Evolutionary conservation across 2,797 vertebrate genomes (phyloP), one percentile per base, ranked within the genome.

Genomic region (Okamejei kenojei): DNA sequence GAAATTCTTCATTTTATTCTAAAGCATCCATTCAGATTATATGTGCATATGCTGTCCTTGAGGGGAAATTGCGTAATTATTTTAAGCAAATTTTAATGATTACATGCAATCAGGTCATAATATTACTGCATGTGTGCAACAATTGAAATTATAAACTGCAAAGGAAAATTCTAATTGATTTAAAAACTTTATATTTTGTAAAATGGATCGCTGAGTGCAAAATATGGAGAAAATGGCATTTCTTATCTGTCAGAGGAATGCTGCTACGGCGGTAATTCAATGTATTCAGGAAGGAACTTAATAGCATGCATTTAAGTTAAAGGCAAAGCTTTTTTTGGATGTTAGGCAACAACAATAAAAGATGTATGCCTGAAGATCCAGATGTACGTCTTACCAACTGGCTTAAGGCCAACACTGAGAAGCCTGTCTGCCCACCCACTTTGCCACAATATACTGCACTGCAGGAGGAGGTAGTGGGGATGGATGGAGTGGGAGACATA

Each of bases 371-470:
- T 29, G 38, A 71, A 0, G 45, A 45, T 76, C 54, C 90, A 73
- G 11, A 74, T 74, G 29, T 23, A 74, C 32, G 11, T 91, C 71
- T 45, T 74, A 58, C 35, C 38, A 92, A 38, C 21, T 76, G 45
- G 7, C 13, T 91, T 65, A 91, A 73, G 6, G 82, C 82, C 58
- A 86, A 63, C 29, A 86, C 29, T 74, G 63, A 73, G 65, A 91
- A 32, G 61, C 5, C 88, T 91, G 21, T 45, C 88, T 58, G 38
- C 71, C 90, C 90, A 76, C 71, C 90, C 90, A 76, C 90, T 45
- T 74, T 13, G 71, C 73, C 74, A 71, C 26, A 23, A n/a, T 29
- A 76, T 15, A 74, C 71, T 92, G 7, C n/a, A 68, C 2, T 0
- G 61, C n/a, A 61, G 71, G 38, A 74, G 45, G 4, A 76, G 71